Evolutionary conservation across 2,888 invertebrate genomes (phyloP).

Genomic region (Ditula angustiorana): DNA sequence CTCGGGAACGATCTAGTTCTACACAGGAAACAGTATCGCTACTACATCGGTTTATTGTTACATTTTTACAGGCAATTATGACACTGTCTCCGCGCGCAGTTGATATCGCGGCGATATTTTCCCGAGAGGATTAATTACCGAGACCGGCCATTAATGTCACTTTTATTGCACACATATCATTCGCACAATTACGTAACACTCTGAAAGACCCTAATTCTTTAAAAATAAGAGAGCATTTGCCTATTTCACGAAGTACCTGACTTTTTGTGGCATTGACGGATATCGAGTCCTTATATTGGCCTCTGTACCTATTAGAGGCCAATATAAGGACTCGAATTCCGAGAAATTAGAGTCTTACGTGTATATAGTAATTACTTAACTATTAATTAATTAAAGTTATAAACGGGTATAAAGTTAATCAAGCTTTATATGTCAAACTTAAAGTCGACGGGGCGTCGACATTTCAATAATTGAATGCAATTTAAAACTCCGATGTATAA

Average conservation of each 20-base stretch:
- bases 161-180: constrained; percentile 69
- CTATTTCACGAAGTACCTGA: neutral
- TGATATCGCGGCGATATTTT: constrained; percentile 49
- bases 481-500: constrained; percentile 1
- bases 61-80: constrained; percentile 39
- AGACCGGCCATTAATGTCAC: constrained; percentile 64
- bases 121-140: constrained; percentile 62
- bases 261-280: neutral
- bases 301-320: too few species aligned
- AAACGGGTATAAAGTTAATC: neutral
- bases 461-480: constrained; percentile 23
- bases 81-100: constrained; percentile 27
- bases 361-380: neutral
- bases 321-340: too few species aligned
- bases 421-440: constrained; percentile 7
- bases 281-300: too few species aligned
- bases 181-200: constrained; percentile 56
- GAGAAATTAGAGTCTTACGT: too few species aligned
- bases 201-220: constrained; percentile 43
- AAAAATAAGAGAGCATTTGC: constrained; percentile 16
- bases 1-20: constrained; percentile 3
- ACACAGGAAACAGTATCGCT: constrained; percentile 23
- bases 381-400: neutral
- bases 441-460: constrained; percentile 11
- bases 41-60: constrained; percentile 27